Evolutionary conservation across 2,797 vertebrate genomes (phyloP).

Genomic region (Amphiprion clarkii): DNA sequence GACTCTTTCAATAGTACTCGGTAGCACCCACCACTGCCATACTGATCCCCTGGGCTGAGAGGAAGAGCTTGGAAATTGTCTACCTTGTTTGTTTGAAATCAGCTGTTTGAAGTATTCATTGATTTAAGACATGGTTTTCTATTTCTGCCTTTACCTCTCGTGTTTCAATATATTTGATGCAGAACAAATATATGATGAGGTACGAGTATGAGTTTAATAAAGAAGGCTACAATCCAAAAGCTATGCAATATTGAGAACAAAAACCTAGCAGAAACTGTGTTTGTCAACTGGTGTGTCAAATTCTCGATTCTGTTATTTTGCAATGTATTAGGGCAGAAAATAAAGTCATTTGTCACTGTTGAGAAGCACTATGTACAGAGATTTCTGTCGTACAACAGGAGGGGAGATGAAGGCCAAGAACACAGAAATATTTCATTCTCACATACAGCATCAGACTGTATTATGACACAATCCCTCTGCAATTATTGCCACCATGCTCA

Average conservation of each 20-base stretch:
- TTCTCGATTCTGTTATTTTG: constrained; percentile 38
- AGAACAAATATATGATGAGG: constrained; percentile 24
- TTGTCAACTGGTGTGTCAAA: constrained; percentile 36
- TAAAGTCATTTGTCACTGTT: constrained; percentile 42
- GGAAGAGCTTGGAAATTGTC: constrained; percentile 26
- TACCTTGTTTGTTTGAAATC: background rate
- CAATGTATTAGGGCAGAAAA: constrained; percentile 21
- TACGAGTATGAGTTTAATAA: constrained; percentile 4
- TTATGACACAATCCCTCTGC: constrained; percentile 21
- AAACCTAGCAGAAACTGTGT: constrained; percentile 34
- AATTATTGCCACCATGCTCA: constrained; percentile 16
- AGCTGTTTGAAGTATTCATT: constrained; percentile 9
- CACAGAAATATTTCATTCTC: constrained; percentile 44
- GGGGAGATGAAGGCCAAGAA: constrained; percentile 14
- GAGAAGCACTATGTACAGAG: constrained; percentile 45
- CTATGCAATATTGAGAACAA: constrained; percentile 16
- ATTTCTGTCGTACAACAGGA: constrained; percentile 16
- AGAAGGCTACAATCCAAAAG: constrained; percentile 22
- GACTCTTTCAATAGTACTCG: constrained; percentile 26
- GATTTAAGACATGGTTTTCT: constrained; percentile 12
- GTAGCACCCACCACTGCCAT: constrained; percentile 41
- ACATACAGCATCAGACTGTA: constrained; percentile 25
- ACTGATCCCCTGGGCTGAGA: constrained; percentile 30
- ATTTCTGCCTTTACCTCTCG: constrained; percentile 4
- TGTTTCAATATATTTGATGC: constrained; percentile 23